Conservation (phyloP, 2,113 vertebrate genomes). For the Leucopsar rothschildi region DNA sequence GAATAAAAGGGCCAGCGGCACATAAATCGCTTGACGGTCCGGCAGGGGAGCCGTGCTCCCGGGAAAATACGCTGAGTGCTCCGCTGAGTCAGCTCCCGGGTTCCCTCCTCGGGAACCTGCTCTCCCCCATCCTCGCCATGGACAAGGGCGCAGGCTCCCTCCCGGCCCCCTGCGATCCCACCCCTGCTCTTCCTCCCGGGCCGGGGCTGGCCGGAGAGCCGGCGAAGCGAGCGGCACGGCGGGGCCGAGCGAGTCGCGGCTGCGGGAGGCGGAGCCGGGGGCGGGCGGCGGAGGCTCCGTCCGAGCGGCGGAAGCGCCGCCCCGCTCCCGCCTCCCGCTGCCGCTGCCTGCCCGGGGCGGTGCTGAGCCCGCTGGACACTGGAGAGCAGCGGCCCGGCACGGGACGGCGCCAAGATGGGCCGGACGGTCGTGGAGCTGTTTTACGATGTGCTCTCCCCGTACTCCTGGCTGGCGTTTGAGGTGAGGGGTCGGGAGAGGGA, state of each 20-base stretch:
- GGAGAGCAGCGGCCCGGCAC: neutral
- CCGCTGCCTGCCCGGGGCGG: neutral
- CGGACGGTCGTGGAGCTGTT: neutral
- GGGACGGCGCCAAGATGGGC: accelerated
- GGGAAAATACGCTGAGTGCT: constrained; percentile 64
- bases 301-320: accelerated
- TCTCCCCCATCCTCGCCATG: neutral
- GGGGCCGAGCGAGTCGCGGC: accelerated
- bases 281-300: accelerated
- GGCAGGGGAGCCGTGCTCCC: constrained; percentile 76
- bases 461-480: constrained; percentile 53
- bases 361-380: accelerated
- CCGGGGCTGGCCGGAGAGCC: accelerated
- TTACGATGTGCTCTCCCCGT: constrained; percentile 52
- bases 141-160: neutral
- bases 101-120: constrained; percentile 7
- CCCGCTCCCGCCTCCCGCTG: neutral
- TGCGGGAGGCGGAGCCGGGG: too few species aligned
- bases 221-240: accelerated
- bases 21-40: neutral
- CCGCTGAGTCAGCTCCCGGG: neutral
- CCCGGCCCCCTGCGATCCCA: too few species aligned
- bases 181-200: neutral
- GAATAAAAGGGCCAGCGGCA: neutral
- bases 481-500: neutral